Base-by-base conservation (phyloP, 2,797 vertebrate species). In the Podarcis siculus region DNA sequence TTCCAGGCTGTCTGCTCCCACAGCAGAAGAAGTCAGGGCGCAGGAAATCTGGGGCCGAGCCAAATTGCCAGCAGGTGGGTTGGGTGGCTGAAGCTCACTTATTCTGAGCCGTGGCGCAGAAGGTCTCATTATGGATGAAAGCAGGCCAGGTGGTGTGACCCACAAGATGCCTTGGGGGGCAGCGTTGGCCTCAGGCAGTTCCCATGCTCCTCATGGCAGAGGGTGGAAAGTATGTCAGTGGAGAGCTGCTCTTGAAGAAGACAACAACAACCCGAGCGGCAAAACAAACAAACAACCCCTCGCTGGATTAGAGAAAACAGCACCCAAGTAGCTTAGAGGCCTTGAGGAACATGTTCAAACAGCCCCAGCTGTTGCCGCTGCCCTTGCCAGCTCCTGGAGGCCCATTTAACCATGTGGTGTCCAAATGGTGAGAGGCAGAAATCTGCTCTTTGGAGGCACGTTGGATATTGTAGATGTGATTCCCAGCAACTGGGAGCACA, bases 311-410 rank as follows among this genome's bases (percentile, higher is more conserved):
- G 78, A 27, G 37, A 77, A 42, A 67, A 58, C 23, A 27, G 27
- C 23, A 12, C 55, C 66, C 3, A 37, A 85, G 12, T 75, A 39
- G 87, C 55, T 73, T 13, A 23, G n/a, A 73, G 77, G 58, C 87
- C 76, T 45, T 27, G n/a, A 5, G 72, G 7, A 2, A 85, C 49
- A 23, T 32, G 45, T 72, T 76, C 67, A 17, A 0, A 1, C 1
- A 37, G 69, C 21, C 25, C 73, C 61, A 10, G 35, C 21, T 42
- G 17, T 27, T 42, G 35, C 42, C 39, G 35, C 58, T 30, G 0
- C 1, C 0, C 10, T 21, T 37, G 37, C 39, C 42, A 49, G 30
- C 12, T 19, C 13, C 3, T 2, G 2, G 2, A 66, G 25, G 12
- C 64, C n/a, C 27, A 79, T 66, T 64, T 82, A 5, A 2, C 32